Evolutionary conservation across 2,113 vertebrate genomes (phyloP).

Genomic region (Nibea coibor): DNA sequence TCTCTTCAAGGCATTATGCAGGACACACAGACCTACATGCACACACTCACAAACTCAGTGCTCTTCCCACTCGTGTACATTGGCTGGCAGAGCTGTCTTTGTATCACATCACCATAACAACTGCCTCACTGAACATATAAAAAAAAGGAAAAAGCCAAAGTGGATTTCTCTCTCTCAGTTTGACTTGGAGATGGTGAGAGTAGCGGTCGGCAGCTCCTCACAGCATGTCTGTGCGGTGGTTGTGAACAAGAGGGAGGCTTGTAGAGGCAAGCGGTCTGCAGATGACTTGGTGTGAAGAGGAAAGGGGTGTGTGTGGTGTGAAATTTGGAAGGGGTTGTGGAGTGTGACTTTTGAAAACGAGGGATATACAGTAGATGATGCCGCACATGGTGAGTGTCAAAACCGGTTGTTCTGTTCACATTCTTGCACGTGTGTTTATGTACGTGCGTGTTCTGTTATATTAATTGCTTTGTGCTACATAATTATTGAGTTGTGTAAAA

Average conservation of each 20-base stretch:
- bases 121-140: constrained; percentile 68
- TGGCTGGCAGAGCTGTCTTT: constrained; percentile 79
- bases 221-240: constrained; percentile 42
- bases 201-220: constrained; percentile 46
- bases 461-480: not conserved
- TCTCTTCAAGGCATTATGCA: constrained; percentile 51
- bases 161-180: constrained; percentile 78
- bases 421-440: constrained; percentile 1
- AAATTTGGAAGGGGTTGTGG: constrained; percentile 47
- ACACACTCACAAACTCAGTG: constrained; percentile 53
- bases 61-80: constrained; percentile 70
- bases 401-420: constrained; percentile 22
- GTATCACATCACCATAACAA: constrained; percentile 88
- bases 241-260: constrained; percentile 52
- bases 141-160: constrained; percentile 59
- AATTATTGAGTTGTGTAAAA: constrained; percentile 19
- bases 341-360: constrained; percentile 61
- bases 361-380: constrained; percentile 51
- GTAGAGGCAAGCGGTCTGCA: constrained; percentile 51
- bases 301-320: constrained; percentile 44
- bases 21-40: constrained; percentile 30
- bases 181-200: constrained; percentile 74
- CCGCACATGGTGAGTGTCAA: constrained; percentile 77
- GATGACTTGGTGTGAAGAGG: constrained; percentile 45
- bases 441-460: constrained; percentile 2